Conservation (phyloP, 2,113 vertebrate species). For the Australoheros scitulus region DNA sequence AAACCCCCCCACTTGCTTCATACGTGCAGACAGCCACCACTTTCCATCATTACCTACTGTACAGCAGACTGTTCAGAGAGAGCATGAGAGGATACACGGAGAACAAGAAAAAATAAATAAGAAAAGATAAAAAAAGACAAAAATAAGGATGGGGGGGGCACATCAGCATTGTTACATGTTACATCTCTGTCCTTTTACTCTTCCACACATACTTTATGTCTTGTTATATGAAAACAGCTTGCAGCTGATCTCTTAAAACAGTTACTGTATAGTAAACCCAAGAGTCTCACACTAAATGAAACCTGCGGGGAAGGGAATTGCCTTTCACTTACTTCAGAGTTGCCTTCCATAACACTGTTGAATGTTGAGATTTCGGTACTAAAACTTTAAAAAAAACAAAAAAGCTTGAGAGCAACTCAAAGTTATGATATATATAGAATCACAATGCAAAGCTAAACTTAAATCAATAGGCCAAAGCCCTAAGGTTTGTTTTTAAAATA, state of each 20-base stretch:
- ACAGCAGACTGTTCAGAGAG: conserved; percentile 11
- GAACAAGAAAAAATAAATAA: not conserved
- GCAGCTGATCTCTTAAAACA: conserved; percentile 32
- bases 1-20: conserved; percentile 47
- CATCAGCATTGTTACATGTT: not conserved
- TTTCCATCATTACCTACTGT: conserved; percentile 48
- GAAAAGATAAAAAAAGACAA: not conserved
- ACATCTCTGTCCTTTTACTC: not conserved
- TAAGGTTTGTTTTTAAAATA: conserved; percentile 12
- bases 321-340: not conserved
- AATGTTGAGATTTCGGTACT: not conserved
- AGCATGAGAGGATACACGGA: not conserved
- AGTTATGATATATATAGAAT: conserved; percentile 6
- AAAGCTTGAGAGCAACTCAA: conserved; percentile 14
- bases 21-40: conserved; percentile 55
- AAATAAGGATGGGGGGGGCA: not conserved
- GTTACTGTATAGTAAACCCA: conserved; percentile 35
- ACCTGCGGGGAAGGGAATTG: conserved; percentile 21
- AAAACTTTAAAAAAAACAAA: not conserved
- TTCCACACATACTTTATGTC: not conserved
- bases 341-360: no score
- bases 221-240: not conserved
- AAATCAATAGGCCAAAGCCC: conserved; percentile 6
- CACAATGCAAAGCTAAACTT: conserved; percentile 26
- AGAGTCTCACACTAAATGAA: conserved; percentile 14